A percentile compares a stretch with the other conserved stretches of the same genome.
phyloP scores from a whole-genome alignment of 2,888 invertebrate genomes.

The Caenorhabditis doughertyi region DNA sequence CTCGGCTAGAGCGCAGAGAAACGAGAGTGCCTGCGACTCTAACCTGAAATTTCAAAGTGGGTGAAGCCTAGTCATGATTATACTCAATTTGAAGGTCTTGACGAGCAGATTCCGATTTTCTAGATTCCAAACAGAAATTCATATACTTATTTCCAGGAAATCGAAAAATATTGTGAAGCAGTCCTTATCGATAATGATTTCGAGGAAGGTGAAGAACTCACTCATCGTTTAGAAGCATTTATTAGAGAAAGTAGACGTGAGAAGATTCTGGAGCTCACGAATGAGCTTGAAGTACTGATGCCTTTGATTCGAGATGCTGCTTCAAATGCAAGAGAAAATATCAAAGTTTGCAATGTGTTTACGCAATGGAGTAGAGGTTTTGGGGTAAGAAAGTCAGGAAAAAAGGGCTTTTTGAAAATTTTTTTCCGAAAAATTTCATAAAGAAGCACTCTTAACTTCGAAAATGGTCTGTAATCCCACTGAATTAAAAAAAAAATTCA shows the following conservation, averaged over 20 bases:
- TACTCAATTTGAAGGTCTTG: too few relatives aligned
- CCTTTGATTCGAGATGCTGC: conserved; percentile 77
- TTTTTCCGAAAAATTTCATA: too few relatives aligned
- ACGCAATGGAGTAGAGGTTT: conserved; percentile 76
- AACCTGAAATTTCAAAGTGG: too few relatives aligned
- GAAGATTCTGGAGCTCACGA: conserved; percentile 68
- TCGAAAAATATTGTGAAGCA: conserved; percentile 72
- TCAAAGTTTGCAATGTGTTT: conserved; percentile 75
- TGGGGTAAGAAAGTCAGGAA: conserved; percentile 65
- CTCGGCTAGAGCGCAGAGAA: too few relatives aligned
- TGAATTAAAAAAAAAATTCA: too few relatives aligned
- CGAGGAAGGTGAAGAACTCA: conserved; percentile 62
- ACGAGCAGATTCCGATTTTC: too few relatives aligned
- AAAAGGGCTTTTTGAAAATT: too few relatives aligned
- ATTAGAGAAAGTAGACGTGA: conserved; percentile 73
- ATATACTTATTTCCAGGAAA: not conserved
- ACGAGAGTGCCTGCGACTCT: too few relatives aligned
- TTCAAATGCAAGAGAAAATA: conserved; percentile 74
- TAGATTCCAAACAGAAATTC: not conserved
- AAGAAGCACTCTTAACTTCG: too few relatives aligned
- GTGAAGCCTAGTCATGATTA: too few relatives aligned
- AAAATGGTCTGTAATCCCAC: too few relatives aligned
- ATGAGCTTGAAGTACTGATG: conserved; percentile 73
- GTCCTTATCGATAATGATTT: conserved; percentile 70
- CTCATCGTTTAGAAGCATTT: conserved; percentile 63